Evolutionary conservation across 2,888 invertebrate genomes (phyloP), one percentile per base, ranked within the genome.

Genomic region (Thereva nobilitata): DNA sequence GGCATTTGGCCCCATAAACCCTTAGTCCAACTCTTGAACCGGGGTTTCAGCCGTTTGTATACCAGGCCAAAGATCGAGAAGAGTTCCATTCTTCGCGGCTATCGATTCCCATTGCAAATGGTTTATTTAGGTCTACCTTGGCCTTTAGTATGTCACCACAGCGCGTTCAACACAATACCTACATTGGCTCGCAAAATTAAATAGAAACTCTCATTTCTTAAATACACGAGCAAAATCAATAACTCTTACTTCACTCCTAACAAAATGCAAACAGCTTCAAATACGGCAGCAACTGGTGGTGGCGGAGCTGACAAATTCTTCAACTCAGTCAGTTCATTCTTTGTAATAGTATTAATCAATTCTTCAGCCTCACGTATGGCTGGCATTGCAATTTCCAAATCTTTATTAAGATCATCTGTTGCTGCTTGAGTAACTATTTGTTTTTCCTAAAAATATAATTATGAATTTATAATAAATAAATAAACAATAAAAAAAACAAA

Each of bases 241-340:
- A 4, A 82, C 85, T 81, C 79, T n/a, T n/a, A 93, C 93, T 95
- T 95, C 67, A 87, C 85, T 3, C 89, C 89, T 6, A 95, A 80
- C 0, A 96, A 83, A 69, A 95, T 86, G 79, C 93, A 93, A 7
- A 96, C 91, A 6, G 95, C 90, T 79, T 96, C 95, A 93, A 96
- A 93, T 3, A 95, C 95, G 72, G 92, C 92, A 70, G 88, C 87
- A 5, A 96, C 95, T 6, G 95, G 82, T 12, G 87, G 86, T 0
- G 96, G 95, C 0, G 95, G 95, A 74, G 93, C 93, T 72, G 89
- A 89, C 77, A 95, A 95, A 0, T 92, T 93, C 75, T 91, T 89
- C 61, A 96, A 82, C 79, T 96, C 95, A 77, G 93, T 91, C 64
- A 96, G 93, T 76, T 96, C 95, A 44, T 88, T 90, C 78, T 95